Base-by-base conservation (phyloP, 92 coral and sea anemone species). In the Metridium senile region DNA sequence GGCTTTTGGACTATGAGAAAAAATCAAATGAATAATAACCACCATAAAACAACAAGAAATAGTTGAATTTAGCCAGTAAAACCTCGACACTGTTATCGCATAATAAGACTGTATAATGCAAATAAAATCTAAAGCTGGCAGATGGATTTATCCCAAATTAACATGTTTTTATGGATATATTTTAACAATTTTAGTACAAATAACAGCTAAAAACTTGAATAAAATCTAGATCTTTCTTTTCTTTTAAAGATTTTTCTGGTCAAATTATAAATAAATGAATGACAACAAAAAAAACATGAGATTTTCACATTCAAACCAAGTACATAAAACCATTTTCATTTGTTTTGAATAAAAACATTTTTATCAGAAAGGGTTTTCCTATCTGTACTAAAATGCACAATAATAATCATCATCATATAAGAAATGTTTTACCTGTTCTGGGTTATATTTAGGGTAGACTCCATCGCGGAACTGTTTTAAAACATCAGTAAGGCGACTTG, bases 391-490 rank as follows among this genome's bases (percentile, higher is more conserved):
- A 68, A 21, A 68, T 21, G 25, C 59, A 54, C 20, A 54, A 20
- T 54, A 54, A 54, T 39, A 13, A 39, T 13, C 6, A 13, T 39
- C 13, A 39, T 26, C 1, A 59, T 21, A 25, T 23, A 63, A 4
- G n/a, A 27, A 4, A 63, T 63, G 19, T 63, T 81, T 34, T 76
- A 95, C 99, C 92, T 95, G 88, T 63, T 95, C 99, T 53, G 99
- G 99, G 64, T 95, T 93, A 78, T 95, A 95, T 81, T 93, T 88
- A 33, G 99, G 97, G 68, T 93, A 95, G 57, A 87, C 92, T 31
- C 99, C 99, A 92, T 92, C 99, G 7, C 97, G 93, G 75, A 95
- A 95, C 74, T 93, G 97, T 68, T 93, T 94, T 17, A 95, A 82
- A 26, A 95, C 99, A 93, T 95, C 99, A 58, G 97, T 95, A 76